These are phyloP conservation scores for Calliphora vomitoria DNA, from an alignment of 2,888 invertebrate genomes.

Conservation along the genomic window DNA sequence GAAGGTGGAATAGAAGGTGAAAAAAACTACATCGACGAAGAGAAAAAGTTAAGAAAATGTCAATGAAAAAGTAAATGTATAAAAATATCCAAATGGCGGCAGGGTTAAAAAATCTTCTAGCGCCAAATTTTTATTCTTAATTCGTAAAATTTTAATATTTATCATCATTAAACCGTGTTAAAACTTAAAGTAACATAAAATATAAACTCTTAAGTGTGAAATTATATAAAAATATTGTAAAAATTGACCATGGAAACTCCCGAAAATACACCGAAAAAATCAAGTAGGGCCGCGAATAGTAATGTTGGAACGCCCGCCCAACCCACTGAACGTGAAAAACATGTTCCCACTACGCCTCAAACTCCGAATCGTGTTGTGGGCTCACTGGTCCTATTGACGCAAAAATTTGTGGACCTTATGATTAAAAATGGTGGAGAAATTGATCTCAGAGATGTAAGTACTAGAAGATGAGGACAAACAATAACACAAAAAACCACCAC, in stretches of 20 bases:
- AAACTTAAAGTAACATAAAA: constrained; percentile 22
- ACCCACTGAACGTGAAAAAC: constrained; percentile 65
- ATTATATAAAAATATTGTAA: constrained; percentile 30
- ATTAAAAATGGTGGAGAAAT: constrained; percentile 82
- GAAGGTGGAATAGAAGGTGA: constrained; percentile 3
- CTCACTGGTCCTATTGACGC: constrained; percentile 83
- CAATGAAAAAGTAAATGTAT: constrained; percentile 78
- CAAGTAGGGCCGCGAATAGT: constrained; percentile 42
- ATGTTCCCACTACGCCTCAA: constrained; percentile 63
- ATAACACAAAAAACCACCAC: constrained; percentile 61
- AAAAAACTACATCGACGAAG: constrained; percentile 74
- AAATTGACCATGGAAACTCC: constrained; percentile 67
- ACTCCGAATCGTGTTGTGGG: constrained; percentile 81
- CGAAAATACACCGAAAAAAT: constrained; percentile 72
- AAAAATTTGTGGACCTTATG: constrained; percentile 83
- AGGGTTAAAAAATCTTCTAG: constrained; percentile 79
- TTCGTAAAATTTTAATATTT: constrained; percentile 73
- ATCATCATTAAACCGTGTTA: constrained; percentile 26
- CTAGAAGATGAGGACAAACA: constrained; percentile 9
- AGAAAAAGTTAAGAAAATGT: constrained; percentile 71
- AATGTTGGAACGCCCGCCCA: constrained; percentile 68
- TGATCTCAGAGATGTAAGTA: constrained; percentile 83
- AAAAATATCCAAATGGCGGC: constrained; percentile 84
- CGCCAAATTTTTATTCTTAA: constrained; percentile 80
- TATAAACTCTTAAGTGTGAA: constrained; percentile 38